phyloP scores from a whole-genome alignment of 2,113 vertebrate species.

The Coturnix japonica region DNA sequence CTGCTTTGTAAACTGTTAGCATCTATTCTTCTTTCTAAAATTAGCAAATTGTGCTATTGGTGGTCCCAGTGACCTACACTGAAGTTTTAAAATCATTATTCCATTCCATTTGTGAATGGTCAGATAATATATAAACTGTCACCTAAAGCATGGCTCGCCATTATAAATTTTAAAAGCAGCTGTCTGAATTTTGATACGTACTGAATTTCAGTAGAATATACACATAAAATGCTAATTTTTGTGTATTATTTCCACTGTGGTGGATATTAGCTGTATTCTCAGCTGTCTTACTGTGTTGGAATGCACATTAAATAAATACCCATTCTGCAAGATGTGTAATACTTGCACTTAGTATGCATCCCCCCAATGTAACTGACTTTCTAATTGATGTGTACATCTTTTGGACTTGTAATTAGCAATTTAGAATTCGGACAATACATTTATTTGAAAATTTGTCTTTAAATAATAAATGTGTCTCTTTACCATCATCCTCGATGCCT shows the following conservation, averaged over 20 bases:
- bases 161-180: neutral
- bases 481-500: neutral
- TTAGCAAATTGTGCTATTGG: neutral
- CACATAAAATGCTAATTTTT: neutral
- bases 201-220: neutral
- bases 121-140: neutral
- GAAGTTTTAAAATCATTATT: neutral
- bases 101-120: neutral
- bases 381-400: neutral
- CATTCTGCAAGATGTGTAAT: neutral
- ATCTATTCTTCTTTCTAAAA: neutral
- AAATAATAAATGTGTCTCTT: neutral
- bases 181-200: constrained; percentile 1
- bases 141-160: neutral
- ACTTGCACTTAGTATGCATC: neutral
- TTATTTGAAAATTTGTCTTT: neutral
- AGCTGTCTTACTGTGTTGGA: neutral
- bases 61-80: constrained; percentile 6
- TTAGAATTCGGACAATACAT: neutral
- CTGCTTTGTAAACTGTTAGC: constrained; percentile 10
- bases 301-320: neutral
- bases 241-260: neutral
- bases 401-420: constrained; percentile 2
- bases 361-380: neutral
- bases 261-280: neutral